Percentiles rank a stretch among this genome's conserved stretches.
Conservation (phyloP, 1,140 invertebrate species). For the Geopemphigus sp. region DNA sequence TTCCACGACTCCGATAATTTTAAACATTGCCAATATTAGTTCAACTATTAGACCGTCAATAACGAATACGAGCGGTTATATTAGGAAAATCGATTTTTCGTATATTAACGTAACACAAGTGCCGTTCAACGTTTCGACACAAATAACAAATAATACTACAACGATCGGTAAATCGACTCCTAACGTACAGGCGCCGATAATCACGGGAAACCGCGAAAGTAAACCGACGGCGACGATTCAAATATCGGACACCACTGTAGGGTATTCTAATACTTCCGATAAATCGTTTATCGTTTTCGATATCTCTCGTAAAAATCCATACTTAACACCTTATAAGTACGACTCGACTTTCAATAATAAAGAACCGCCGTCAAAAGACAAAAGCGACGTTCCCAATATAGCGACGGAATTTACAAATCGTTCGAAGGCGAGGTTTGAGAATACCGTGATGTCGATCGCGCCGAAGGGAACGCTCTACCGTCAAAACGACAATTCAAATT, state of each 20-base stretch:
- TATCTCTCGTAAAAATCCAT: neutral
- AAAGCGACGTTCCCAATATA: neutral
- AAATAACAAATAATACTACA: no score
- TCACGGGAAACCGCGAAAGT: neutral
- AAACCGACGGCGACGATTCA: neutral
- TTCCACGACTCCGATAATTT: no score
- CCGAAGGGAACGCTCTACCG: no score
- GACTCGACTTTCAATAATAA: neutral
- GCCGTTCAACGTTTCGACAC: no score
- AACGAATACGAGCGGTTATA: neutral
- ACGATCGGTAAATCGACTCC: neutral
- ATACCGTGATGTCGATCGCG: neutral
- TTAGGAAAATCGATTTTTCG: neutral
- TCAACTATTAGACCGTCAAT: neutral
- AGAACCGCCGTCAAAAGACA: neutral
- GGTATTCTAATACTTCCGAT: neutral
- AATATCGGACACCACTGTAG: no score
- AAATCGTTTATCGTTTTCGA: neutral
- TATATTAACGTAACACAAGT: no score
- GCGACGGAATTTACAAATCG: neutral
- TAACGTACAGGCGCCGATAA: no score
- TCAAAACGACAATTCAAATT: neutral
- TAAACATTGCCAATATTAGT: neutral
- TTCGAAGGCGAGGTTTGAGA: neutral
- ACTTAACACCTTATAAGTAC: neutral